Percentiles rank a stretch among this genome's conserved stretches.
Evolutionary conservation across 2,888 invertebrate genomes (phyloP).

Genomic region (Xanthorhoe spadicearia): DNA sequence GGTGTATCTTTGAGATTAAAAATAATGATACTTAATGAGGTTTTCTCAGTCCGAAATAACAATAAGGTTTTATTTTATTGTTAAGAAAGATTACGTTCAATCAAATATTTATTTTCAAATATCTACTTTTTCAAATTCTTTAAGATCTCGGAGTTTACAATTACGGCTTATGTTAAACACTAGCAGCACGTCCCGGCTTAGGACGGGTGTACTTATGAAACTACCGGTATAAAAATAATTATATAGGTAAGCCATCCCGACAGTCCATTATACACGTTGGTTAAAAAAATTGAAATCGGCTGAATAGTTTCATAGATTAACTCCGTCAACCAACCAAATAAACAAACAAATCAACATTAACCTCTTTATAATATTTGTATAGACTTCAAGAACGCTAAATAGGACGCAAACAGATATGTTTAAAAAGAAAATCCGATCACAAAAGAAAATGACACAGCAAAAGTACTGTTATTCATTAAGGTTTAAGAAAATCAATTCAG

Average conservation of each 20-base stretch:
- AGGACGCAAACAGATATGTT: neutral
- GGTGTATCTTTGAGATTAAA: conserved; percentile 11
- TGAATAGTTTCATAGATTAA: too few species aligned
- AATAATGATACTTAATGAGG: neutral
- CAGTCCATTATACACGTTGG: too few species aligned
- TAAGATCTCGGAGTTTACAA: neutral
- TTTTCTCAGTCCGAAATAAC: neutral
- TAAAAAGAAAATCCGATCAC: neutral
- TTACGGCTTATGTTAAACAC: too few species aligned
- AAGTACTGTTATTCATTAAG: conserved; percentile 12
- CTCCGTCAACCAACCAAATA: too few species aligned
- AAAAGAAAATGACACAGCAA: conserved; percentile 10
- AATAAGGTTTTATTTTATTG: neutral
- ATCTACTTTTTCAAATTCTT: neutral
- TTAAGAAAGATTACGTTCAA: neutral
- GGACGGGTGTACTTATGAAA: too few species aligned
- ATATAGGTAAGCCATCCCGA: too few species aligned
- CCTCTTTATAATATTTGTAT: too few species aligned
- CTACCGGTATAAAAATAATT: too few species aligned
- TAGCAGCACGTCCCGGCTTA: too few species aligned
- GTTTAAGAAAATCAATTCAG: conserved; percentile 53
- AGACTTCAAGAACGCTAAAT: neutral
- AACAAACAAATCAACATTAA: too few species aligned
- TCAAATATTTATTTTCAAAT: neutral
- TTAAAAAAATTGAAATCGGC: too few species aligned